Evolutionary conservation across 23 tunicate species (phyloP), one percentile per base, ranked within the genome.

Genomic region (Styela plicata): DNA sequence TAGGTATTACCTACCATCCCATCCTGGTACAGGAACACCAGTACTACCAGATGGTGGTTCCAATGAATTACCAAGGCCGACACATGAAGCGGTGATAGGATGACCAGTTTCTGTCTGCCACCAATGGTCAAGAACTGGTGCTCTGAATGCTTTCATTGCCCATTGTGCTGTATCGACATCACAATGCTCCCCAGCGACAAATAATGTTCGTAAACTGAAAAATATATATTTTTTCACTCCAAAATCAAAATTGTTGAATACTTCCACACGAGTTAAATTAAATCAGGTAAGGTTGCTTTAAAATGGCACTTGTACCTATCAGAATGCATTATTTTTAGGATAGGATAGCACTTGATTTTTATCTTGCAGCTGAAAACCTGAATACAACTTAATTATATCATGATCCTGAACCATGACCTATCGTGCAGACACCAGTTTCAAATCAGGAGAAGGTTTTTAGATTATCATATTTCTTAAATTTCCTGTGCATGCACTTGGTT

Each of bases 91-190:
- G 22, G 98, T 93, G 69, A 93, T 93, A 5, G 98, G 78, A 64
- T 77, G 69, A 1, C 98, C 98, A 28, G 98, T 93, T 71, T 93
- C 98, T 3, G 98, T 84, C 37, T 93, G 98, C 98, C 98, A 93
- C 98, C 98, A 93, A 75, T 93, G 98, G 61, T 93, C 98, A 17
- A 93, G 37, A 31, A 88, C 93, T 1, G 98, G 98, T 16, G 52
- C 82, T 62, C 74, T 52, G 84, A 93, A 93, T 21, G 98, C 98
- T 63, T 79, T 64, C 20, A 34, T 35, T 26, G 93, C 80, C 98
- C 98, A 93, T 1, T 87, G 63, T 5, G 82, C 80, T 7, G 98
- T 93, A 74, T 88, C 98, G 28, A 74, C 64, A 86, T 93, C 98
- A 69, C 98, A 93, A 74, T 90, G 89, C 63, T 93, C 98, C 0